Evolutionary conservation across 2,888 invertebrate genomes (phyloP), one percentile per base, ranked within the genome.

Genomic region (Nemotelus nigrinus): DNA sequence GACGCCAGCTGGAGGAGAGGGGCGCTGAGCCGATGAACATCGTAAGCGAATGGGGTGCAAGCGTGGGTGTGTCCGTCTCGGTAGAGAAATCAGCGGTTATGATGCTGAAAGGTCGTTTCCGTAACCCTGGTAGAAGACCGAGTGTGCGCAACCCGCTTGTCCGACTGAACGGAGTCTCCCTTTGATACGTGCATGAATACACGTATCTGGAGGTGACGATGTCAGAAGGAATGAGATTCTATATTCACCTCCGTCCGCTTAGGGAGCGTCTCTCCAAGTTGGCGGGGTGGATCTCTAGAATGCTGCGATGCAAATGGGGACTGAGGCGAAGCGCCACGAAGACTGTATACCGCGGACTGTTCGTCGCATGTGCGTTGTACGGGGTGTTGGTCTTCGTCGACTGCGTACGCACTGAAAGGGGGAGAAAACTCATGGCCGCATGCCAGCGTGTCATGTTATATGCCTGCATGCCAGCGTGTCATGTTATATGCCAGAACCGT

Each of bases 381-480:
- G 58, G 58, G 58, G 6, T 25, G 8, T 6, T 25, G 58, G 58
- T 25, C n/a, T n/a, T 7, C n/a, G 5, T 25, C 4, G 58, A 58
- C n/a, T 4, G 4, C 58, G 58, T 58, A 4, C 25, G 4, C n/a
- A n/a, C 58, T 4, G 58, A 10, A 25, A 7, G 4, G 4, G 58
- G 58, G n/a, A 4, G 8, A 4, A n/a, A 25, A n/a, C 4, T 4
- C 25, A 10, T 25, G 8, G 58, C 4, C 4, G 4, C 5, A 25
- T 58, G n/a, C n/a, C 58, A 58, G 25, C 8, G 58, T 7, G 58
- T 58, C 4, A n/a, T 58, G n/a, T n/a, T 58, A 25, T 7, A 25
- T n/a, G 58, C 58, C 8, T 58, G 58, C n/a, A 7, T 58, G 58
- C 58, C 58, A 4, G 58, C 8, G 53, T 53, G 53, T 53, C 53